Conservation (phyloP, 23 tunicate genomes). For the Styela plicata region DNA sequence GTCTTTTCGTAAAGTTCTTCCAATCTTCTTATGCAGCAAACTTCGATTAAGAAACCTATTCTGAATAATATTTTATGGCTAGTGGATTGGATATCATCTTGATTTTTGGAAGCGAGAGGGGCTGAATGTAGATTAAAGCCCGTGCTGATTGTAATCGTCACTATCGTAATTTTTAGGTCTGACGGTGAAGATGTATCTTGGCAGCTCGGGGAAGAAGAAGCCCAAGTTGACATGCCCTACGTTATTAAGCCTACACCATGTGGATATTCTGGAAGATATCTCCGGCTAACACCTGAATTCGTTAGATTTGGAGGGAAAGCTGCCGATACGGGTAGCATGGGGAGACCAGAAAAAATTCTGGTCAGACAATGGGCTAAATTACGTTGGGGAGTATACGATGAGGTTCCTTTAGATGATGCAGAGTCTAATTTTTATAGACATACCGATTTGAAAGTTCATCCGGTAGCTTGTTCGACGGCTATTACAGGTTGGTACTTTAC, state of each 20-base stretch:
- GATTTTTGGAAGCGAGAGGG: too few species aligned
- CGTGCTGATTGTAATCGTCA: too few species aligned
- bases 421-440: constrained; percentile 47
- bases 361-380: constrained; percentile 88
- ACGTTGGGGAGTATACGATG: constrained; percentile 96
- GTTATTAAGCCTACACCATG: constrained; percentile 90
- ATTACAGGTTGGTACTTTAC: constrained; percentile 50
- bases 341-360: constrained; percentile 52
- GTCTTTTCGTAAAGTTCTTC: too few species aligned
- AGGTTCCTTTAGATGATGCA: constrained; percentile 35
- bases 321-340: constrained; percentile 20
- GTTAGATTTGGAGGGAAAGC: constrained; percentile 48
- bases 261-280: constrained; percentile 75
- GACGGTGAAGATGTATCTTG: constrained; percentile 29
- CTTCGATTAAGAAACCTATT: too few species aligned
- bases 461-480: constrained; percentile 62
- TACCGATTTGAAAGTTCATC: constrained; percentile 39
- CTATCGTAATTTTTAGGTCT: too few species aligned
- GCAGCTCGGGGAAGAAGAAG: constrained; percentile 49
- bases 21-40: too few species aligned
- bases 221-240: constrained; percentile 65
- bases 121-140: too few species aligned
- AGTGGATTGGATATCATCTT: too few species aligned
- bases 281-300: constrained; percentile 81
- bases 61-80: background rate